These are phyloP conservation scores for Laupala kohalensis DNA, from an alignment of 1,140 invertebrate genomes.

Conservation along the genomic window DNA sequence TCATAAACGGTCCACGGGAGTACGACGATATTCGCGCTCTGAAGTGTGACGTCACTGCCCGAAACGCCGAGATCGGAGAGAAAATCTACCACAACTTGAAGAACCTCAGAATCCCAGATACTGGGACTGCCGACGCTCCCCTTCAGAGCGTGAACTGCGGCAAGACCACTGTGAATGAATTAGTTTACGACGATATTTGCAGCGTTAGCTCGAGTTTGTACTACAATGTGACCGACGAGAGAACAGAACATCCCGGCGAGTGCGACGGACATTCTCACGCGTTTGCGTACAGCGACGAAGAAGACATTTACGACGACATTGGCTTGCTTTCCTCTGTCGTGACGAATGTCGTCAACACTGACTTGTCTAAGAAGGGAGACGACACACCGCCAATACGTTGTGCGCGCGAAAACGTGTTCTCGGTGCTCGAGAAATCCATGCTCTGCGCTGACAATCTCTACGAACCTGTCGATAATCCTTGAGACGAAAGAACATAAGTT, in stretches of 20 bases:
- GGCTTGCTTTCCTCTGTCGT: background rate
- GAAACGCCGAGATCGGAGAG: background rate
- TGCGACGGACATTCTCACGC: background rate
- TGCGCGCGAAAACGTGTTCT: no score
- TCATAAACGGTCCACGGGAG: background rate
- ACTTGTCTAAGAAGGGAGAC: no score
- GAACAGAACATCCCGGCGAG: background rate
- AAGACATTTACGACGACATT: background rate
- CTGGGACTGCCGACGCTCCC: no score
- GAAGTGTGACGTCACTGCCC: background rate
- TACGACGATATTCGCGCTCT: background rate
- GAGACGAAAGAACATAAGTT: background rate
- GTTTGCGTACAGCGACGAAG: background rate
- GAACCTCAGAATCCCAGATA: background rate
- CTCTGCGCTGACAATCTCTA: background rate
- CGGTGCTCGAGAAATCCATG: no score
- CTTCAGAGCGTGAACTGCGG: background rate
- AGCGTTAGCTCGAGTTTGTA: background rate
- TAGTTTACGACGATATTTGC: background rate
- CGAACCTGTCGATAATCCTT: background rate
- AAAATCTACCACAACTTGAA: background rate
- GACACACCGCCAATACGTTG: no score
- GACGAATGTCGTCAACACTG: no score
- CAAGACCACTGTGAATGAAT: background rate
- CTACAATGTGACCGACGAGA: background rate